These are phyloP conservation scores for Tympanoctomys barrerae DNA, from an alignment of 2,797 vertebrate genomes.

Conservation along the genomic window DNA sequence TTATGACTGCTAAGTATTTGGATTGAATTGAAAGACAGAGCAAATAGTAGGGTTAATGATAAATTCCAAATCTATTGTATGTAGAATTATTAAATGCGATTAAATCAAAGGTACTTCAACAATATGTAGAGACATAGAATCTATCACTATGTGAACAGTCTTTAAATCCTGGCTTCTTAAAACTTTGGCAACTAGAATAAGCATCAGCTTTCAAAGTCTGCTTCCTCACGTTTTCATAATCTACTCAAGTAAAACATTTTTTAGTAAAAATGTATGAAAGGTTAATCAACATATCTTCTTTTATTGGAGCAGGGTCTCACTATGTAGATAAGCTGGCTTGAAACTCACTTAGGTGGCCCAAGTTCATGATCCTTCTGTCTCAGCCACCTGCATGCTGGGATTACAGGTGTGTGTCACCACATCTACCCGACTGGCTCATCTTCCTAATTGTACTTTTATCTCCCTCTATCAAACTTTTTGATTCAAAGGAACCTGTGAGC, in stretches of 20 bases:
- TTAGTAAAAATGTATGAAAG: neutral
- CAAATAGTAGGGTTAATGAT: slow-evolving; percentile 31
- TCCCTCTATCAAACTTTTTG: neutral
- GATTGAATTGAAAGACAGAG: neutral
- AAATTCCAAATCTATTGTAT: slow-evolving; percentile 58
- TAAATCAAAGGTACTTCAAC: slow-evolving; percentile 45
- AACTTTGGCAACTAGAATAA: neutral
- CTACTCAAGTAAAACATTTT: neutral
- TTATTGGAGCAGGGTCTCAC: neutral
- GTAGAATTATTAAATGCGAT: slow-evolving; percentile 15
- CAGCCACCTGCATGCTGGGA: neutral
- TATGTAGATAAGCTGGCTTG: neutral
- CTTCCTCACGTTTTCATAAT: neutral
- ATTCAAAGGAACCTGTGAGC: neutral
- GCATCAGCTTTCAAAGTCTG: neutral
- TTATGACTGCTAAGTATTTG: slow-evolving; percentile 57
- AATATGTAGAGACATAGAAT: slow-evolving; percentile 13
- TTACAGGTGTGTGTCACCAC: neutral
- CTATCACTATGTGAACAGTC: neutral
- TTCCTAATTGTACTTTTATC: neutral
- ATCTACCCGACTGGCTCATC: neutral
- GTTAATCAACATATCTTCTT: neutral
- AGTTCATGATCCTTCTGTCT: neutral
- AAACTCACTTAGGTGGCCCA: neutral
- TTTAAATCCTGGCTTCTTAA: neutral